phyloP scores from a whole-genome alignment of 2,888 invertebrate species.

The Sicus ferrugineus region DNA sequence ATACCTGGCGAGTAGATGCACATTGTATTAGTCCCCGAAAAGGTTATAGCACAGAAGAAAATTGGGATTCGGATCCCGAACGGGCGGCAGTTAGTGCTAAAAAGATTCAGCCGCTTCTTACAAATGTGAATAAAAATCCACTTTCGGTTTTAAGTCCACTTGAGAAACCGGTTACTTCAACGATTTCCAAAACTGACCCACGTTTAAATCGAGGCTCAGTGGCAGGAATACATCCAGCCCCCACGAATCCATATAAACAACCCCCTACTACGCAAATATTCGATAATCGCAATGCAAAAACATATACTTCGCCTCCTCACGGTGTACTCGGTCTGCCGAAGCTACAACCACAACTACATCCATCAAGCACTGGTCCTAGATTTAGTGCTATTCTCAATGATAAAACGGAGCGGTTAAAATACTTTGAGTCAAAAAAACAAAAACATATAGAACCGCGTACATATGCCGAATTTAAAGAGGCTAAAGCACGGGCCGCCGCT shows the following conservation, averaged over 20 bases:
- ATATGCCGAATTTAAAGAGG: slow-evolving; percentile 54
- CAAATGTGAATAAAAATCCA: background rate
- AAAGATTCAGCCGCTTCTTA: background rate
- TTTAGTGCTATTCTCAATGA: slow-evolving; percentile 51
- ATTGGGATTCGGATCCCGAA: slow-evolving; percentile 45
- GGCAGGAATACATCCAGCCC: background rate
- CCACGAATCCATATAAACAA: background rate
- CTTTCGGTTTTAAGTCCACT: background rate
- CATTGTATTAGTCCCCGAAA: background rate
- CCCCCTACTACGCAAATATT: background rate
- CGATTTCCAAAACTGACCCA: background rate
- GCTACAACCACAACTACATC: slow-evolving; percentile 5
- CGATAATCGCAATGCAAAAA: background rate
- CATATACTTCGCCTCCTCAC: background rate
- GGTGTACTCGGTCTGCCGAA: background rate
- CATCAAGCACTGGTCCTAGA: slow-evolving; percentile 22
- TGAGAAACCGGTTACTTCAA: background rate
- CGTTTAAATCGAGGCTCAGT: background rate
- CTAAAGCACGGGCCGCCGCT: slow-evolving; percentile 48
- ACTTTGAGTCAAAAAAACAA: slow-evolving; percentile 51
- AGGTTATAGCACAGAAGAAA: slow-evolving; percentile 41
- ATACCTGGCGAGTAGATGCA: background rate
- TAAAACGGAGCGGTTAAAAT: slow-evolving; percentile 50
- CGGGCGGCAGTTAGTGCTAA: background rate
- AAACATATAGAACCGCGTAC: slow-evolving; percentile 50